Evolutionary conservation across 2,113 vertebrate genomes (phyloP).

Genomic region (Bostrychus sinensis): DNA sequence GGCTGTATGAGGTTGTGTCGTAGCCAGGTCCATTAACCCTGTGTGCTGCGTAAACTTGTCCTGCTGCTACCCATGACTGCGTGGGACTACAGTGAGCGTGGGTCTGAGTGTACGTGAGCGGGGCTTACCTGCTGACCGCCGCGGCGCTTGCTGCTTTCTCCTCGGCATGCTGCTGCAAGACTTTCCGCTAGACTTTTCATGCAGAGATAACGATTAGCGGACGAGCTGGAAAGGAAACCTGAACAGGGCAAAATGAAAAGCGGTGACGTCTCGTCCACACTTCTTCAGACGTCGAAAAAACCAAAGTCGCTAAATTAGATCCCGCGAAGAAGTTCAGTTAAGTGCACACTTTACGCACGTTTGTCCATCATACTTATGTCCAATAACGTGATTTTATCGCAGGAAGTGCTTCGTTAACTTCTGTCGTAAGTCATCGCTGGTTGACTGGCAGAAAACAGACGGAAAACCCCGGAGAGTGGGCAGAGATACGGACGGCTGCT

Average conservation of each 20-base stretch:
- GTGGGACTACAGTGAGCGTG: neutral
- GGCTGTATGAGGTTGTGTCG: conserved; percentile 2
- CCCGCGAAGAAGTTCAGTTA: conserved; percentile 29
- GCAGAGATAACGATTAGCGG: conserved; percentile 79
- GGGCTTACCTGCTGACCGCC: conserved; percentile 92
- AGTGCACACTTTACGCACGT: conserved; percentile 5
- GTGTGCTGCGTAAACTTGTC: conserved; percentile 2
- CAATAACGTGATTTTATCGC: neutral
- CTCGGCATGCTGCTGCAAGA: conserved; percentile 92
- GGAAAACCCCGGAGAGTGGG: conserved; percentile 22
- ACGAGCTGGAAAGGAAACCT: conserved; percentile 58
- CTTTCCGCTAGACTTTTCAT: conserved; percentile 89
- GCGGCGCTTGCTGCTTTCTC: conserved; percentile 96
- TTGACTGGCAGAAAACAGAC: neutral
- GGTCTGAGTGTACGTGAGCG: conserved; percentile 2
- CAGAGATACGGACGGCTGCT: conserved; percentile 66
- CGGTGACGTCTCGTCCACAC: conserved; percentile 44
- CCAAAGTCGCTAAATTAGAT: conserved; percentile 38
- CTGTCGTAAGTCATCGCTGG: conserved; percentile 8
- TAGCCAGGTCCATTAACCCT: neutral
- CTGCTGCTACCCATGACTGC: neutral
- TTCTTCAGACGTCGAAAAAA: conserved; percentile 22
- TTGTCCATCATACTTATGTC: conserved; percentile 1
- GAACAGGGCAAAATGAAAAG: conserved; percentile 47
- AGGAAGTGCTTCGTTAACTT: conserved; percentile 5